phyloP scores from a whole-genome alignment of 2,888 invertebrate genomes.

The Metacarcinus magister region DNA sequence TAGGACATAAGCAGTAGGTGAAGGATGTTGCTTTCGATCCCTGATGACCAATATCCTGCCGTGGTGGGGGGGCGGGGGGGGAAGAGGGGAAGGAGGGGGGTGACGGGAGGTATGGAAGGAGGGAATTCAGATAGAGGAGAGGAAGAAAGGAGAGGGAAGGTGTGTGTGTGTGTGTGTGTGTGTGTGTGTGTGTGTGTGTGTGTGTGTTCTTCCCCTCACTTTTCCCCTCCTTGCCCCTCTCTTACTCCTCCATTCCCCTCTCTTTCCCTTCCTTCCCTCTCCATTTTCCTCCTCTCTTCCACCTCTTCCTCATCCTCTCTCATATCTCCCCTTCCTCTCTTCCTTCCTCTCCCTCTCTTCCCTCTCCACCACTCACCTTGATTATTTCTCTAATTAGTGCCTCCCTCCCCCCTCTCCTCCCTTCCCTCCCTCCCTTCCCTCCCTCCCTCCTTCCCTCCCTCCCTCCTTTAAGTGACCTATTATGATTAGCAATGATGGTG shows the following conservation, averaged over 20 bases:
- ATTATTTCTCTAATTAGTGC: not conserved
- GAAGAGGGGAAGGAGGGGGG: not conserved
- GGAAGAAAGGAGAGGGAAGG: not conserved
- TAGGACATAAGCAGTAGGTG: not conserved
- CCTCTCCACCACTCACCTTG: not conserved
- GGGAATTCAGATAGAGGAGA: not conserved
- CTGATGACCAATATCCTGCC: not conserved
- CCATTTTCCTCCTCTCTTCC: not conserved
- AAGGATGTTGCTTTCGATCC: not conserved
- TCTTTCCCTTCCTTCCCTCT: not conserved
- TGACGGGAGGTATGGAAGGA: not conserved
- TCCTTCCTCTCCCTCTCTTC: no score
- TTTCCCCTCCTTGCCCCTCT: not conserved
- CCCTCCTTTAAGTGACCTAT: no score
- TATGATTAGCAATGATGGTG: no score
- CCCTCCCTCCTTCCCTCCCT: not conserved
- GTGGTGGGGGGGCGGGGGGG: not conserved
- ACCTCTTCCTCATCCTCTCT: not conserved
- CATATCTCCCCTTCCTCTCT: not conserved
- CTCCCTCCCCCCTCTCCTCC: not conserved
- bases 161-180: not conserved
- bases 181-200: slow-evolving; percentile 15
- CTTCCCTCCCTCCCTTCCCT: not conserved
- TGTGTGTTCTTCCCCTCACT: not conserved
- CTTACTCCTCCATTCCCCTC: not conserved